A percentile compares a stretch with the other conserved stretches of the same genome.
phyloP scores from a whole-genome alignment of 2,888 invertebrate species.

The Zygaena filipendulae region DNA sequence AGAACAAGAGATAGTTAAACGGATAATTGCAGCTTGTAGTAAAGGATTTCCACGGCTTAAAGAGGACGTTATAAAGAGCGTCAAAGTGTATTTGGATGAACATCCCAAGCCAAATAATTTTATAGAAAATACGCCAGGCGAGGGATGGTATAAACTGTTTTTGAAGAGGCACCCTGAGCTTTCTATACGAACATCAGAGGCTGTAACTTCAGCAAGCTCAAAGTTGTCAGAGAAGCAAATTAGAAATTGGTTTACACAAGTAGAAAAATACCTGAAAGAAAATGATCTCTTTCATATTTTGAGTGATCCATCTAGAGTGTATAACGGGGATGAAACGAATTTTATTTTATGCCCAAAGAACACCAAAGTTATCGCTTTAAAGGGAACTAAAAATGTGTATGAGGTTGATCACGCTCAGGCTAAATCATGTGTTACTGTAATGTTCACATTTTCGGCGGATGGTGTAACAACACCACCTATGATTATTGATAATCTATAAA shows the following conservation, averaged over 20 bases:
- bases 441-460: slow-evolving; percentile 33
- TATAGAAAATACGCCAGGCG: slow-evolving; percentile 7
- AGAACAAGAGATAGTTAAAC: slow-evolving; percentile 17
- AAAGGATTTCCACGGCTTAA: slow-evolving; percentile 18
- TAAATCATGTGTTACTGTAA: slow-evolving; percentile 31
- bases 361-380: slow-evolving; percentile 17
- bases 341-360: slow-evolving; percentile 20
- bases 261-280: slow-evolving; percentile 18
- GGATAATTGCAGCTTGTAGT: slow-evolving; percentile 15
- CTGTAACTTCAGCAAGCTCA: slow-evolving; percentile 19
- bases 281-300: slow-evolving; percentile 17
- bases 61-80: slow-evolving; percentile 11
- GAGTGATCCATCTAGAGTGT: slow-evolving; percentile 17
- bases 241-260: slow-evolving; percentile 18
- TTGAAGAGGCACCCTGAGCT: slow-evolving; percentile 16
- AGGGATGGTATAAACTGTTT: slow-evolving; percentile 17
- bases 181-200: slow-evolving; percentile 16
- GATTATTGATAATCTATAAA: too few species aligned
- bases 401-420: slow-evolving; percentile 28
- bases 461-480: slow-evolving; percentile 28
- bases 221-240: slow-evolving; percentile 17
- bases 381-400: slow-evolving; percentile 27
- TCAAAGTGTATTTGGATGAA: slow-evolving; percentile 11
- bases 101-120: slow-evolving; percentile 1
- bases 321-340: slow-evolving; percentile 19